Conservation (phyloP, 2,797 vertebrate genomes). For the Scolopax rusticola region DNA sequence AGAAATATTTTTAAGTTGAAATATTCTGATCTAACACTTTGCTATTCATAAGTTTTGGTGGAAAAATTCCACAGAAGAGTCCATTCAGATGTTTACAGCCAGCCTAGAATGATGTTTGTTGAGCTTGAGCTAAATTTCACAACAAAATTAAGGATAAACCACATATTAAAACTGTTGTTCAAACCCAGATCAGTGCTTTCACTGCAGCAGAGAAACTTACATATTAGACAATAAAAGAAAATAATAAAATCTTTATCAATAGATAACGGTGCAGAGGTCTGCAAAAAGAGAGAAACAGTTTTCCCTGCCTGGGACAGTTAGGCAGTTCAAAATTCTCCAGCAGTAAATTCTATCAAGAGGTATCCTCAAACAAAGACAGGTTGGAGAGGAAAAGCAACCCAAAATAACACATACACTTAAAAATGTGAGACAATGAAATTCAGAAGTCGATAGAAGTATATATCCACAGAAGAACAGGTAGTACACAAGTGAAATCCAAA, state of each 20-base stretch:
- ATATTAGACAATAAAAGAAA: not conserved
- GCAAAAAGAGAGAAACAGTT: not conserved
- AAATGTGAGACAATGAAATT: not conserved
- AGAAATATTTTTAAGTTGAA: not conserved
- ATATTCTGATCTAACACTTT: not conserved
- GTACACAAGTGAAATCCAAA: not conserved
- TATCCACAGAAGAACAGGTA: not conserved
- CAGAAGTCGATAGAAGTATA: not conserved
- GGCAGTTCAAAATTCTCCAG: not conserved
- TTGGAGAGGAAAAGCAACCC: not conserved
- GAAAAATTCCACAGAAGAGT: not conserved
- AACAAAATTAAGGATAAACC: not conserved
- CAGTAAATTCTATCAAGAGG: not conserved
- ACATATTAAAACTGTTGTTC: not conserved
- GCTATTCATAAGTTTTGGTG: not conserved
- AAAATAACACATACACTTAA: not conserved
- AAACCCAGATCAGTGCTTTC: not conserved
- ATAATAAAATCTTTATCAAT: not conserved
- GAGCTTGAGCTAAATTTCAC: not conserved
- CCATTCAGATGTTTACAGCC: not conserved
- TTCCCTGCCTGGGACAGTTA: not conserved
- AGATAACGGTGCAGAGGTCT: not conserved
- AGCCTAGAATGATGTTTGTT: not conserved
- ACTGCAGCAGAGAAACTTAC: not conserved
- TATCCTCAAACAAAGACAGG: not conserved